phyloP scores from a whole-genome alignment of 2,888 invertebrate species.

The Shargacucullia verbasci region DNA sequence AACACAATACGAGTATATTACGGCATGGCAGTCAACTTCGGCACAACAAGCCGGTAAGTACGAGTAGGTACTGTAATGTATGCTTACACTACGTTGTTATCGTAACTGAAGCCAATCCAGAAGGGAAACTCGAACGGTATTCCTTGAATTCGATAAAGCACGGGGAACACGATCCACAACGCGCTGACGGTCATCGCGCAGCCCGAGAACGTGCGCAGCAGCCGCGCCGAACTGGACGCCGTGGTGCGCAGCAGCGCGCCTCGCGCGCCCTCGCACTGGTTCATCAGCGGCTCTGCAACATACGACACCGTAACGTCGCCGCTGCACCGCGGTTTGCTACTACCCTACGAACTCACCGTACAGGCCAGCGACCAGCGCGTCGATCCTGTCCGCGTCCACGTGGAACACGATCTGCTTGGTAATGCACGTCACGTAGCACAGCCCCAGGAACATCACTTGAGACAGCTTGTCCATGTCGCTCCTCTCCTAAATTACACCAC shows the following conservation, averaged over 20 bases:
- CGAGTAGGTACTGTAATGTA: too few relatives aligned
- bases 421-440: slow-evolving; percentile 78
- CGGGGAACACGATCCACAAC: slow-evolving; percentile 70
- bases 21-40: too few relatives aligned
- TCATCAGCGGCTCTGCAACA: slow-evolving; percentile 54
- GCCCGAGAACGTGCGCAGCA: slow-evolving; percentile 58
- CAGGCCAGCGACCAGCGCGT: slow-evolving; percentile 43
- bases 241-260: slow-evolving; percentile 38
- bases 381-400: slow-evolving; percentile 44
- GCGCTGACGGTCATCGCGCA: slow-evolving; percentile 71
- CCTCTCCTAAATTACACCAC: slow-evolving; percentile 59
- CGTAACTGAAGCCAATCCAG: slow-evolving; percentile 52
- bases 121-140: slow-evolving; percentile 64
- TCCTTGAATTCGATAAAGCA: slow-evolving; percentile 55
- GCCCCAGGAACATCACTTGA: slow-evolving; percentile 76
- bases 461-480: slow-evolving; percentile 73
- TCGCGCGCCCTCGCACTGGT: slow-evolving; percentile 24
- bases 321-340: too few relatives aligned
- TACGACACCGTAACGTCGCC: background rate
- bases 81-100: slow-evolving; percentile 37
- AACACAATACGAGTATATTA: slow-evolving; percentile 4
- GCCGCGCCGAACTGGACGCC: slow-evolving; percentile 50
- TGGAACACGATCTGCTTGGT: slow-evolving; percentile 75
- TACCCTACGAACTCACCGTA: slow-evolving; percentile 36
- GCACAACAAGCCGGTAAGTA: too few relatives aligned